phyloP scores from a whole-genome alignment of 2,888 invertebrate genomes.

The Rhamphomyia laevipes region DNA sequence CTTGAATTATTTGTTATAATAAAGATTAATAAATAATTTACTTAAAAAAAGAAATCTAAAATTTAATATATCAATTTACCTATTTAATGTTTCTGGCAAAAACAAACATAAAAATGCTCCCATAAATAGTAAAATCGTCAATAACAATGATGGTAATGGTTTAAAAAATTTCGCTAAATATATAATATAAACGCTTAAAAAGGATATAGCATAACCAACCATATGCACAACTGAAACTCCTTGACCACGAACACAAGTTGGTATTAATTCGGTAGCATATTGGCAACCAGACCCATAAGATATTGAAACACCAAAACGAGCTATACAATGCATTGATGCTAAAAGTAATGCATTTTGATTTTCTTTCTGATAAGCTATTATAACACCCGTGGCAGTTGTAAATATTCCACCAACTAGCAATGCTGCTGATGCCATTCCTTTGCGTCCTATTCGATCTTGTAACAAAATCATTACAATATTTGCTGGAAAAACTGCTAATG shows the following conservation, averaged over 20 bases:
- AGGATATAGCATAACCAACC: constrained; percentile 45
- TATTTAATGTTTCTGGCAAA: constrained; percentile 45
- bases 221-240: constrained; percentile 49
- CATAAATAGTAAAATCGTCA: constrained; percentile 39
- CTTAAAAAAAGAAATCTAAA: background rate
- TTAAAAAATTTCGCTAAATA: constrained; percentile 37
- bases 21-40: too few species aligned
- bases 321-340: constrained; percentile 39
- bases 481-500: constrained; percentile 43
- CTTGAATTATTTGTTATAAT: constrained; percentile 19
- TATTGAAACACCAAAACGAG: constrained; percentile 44
- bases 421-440: constrained; percentile 43
- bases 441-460: constrained; percentile 37
- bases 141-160: constrained; percentile 42
- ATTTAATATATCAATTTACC: constrained; percentile 19
- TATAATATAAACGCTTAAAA: constrained; percentile 44
- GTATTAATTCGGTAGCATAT: constrained; percentile 51
- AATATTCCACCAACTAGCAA: constrained; percentile 42
- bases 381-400: constrained; percentile 38
- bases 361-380: constrained; percentile 33
- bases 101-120: constrained; percentile 44
- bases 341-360: constrained; percentile 32
- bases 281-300: constrained; percentile 51
- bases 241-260: constrained; percentile 48
- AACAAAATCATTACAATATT: constrained; percentile 31